phyloP scores from a whole-genome alignment of 2,888 invertebrate genomes.

The Sipha maydis region DNA sequence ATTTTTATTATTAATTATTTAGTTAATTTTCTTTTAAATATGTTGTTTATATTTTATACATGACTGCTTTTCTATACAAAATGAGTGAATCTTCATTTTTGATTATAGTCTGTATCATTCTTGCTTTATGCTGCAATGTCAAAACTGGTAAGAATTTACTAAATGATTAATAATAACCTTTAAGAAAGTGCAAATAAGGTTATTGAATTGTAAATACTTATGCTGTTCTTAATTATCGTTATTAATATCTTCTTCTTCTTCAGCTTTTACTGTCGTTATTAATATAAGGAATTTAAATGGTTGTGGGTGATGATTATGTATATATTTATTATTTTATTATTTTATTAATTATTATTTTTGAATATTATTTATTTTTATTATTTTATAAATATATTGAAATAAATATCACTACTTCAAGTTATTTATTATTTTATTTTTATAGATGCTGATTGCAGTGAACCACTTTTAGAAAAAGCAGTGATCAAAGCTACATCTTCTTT shows the following conservation, averaged over 20 bases:
- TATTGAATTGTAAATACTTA: too few relatives aligned
- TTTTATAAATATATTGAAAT: background rate
- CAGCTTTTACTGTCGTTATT: too few relatives aligned
- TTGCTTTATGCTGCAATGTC: constrained; percentile 16
- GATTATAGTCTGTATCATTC: background rate
- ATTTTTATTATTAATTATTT: background rate
- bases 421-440: background rate
- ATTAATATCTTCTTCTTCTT: too few relatives aligned
- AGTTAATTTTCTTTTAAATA: background rate
- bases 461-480: constrained; percentile 78
- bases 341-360: too few relatives aligned
- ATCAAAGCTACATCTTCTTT: constrained; percentile 84
- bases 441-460: constrained; percentile 78
- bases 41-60: background rate
- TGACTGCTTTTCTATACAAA: background rate
- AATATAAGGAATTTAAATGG: too few relatives aligned
- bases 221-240: too few relatives aligned
- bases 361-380: too few relatives aligned
- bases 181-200: too few relatives aligned
- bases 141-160: constrained; percentile 45
- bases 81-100: constrained; percentile 19
- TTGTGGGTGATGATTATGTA: too few relatives aligned
- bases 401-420: background rate
- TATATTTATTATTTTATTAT: background rate
- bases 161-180: background rate